Evolutionary conservation across 2,113 vertebrate genomes (phyloP).

Genomic region (Catagonus wagneri): DNA sequence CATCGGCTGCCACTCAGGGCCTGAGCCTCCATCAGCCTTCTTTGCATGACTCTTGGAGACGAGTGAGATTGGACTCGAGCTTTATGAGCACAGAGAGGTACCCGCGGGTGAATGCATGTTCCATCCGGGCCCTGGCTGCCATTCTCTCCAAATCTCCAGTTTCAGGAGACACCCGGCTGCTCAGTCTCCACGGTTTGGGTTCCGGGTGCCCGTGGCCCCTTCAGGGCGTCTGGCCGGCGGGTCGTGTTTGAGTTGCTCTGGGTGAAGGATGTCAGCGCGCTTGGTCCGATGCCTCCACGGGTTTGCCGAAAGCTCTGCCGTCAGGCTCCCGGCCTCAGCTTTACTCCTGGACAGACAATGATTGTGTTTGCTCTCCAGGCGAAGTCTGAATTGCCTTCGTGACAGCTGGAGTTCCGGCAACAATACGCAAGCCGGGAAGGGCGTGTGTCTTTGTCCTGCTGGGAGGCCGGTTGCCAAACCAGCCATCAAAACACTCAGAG

Average conservation of each 20-base stretch:
- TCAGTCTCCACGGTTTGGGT: neutral
- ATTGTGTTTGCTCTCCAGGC: neutral
- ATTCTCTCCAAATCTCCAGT: neutral
- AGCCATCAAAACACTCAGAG: neutral
- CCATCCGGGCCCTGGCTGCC: too few species aligned
- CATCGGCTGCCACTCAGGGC: neutral
- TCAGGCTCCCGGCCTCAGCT: neutral
- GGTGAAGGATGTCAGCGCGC: neutral
- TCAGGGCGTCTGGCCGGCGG: neutral
- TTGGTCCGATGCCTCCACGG: accelerated
- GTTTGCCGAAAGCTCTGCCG: neutral
- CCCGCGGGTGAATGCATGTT: too few species aligned
- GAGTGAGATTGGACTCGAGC: neutral
- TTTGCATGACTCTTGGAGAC: neutral
- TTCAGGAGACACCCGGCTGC: neutral
- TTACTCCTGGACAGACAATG: neutral
- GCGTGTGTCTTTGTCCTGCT: neutral
- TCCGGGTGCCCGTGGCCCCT: neutral
- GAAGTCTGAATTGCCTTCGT: neutral
- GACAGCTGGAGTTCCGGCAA: neutral
- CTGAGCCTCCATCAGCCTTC: accelerated
- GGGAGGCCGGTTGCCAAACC: neutral
- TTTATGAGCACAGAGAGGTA: neutral
- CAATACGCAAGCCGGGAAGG: neutral
- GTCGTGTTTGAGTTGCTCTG: accelerated